phyloP scores from a whole-genome alignment of 1,140 invertebrate genomes.

The Ctenoplectra terminalis region DNA sequence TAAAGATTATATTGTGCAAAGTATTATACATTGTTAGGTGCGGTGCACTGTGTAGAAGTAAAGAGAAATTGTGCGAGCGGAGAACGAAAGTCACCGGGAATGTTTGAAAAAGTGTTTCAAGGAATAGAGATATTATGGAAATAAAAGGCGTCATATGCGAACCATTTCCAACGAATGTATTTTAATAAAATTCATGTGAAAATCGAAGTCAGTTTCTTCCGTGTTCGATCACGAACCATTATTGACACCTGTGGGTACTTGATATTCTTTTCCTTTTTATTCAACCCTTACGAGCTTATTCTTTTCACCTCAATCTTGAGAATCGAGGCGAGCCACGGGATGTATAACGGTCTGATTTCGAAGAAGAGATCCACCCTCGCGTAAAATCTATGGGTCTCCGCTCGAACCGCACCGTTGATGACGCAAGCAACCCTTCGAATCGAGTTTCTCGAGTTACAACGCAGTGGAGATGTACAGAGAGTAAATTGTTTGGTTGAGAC shows the following conservation, averaged over 20 bases:
- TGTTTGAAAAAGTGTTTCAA: not conserved
- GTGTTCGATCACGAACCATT: no score
- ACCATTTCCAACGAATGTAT: not conserved
- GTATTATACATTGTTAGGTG: not conserved
- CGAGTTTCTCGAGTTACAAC: slow-evolving; percentile 16
- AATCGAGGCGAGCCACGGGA: no score
- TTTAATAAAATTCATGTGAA: not conserved
- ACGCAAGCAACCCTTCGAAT: slow-evolving; percentile 7
- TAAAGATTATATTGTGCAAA: not conserved
- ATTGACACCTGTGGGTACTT: not conserved
- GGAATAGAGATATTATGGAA: not conserved
- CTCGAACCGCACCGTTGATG: not conserved
- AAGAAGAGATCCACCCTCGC: not conserved
- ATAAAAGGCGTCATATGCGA: no score
- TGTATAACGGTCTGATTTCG: no score
- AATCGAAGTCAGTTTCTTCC: no score
- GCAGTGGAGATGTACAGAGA: not conserved
- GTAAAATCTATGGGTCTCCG: slow-evolving; percentile 3
- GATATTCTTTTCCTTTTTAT: not conserved
- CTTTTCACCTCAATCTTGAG: not conserved
- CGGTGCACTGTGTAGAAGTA: no score
- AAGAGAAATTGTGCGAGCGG: not conserved
- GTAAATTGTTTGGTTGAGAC: not conserved
- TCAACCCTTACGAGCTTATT: not conserved
- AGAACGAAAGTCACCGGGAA: not conserved